Conservation (phyloP, 2,113 vertebrate species). For the Machaerirhynchus nigripectus region DNA sequence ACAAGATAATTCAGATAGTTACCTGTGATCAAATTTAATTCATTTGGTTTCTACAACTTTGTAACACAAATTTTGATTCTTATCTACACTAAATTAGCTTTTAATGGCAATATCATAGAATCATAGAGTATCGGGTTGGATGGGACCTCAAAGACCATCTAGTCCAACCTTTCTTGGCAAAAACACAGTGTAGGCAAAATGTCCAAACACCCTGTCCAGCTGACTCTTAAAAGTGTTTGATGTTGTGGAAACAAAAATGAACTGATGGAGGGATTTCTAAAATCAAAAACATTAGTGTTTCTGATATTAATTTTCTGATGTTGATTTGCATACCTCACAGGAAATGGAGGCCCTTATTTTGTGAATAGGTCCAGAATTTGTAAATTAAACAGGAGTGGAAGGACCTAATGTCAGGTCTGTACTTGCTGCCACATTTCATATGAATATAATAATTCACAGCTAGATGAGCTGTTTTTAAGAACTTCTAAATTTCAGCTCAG, state of each 20-base stretch:
- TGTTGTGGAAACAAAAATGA: not conserved
- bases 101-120: not conserved
- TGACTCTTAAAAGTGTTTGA: not conserved
- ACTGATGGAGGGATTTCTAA: not conserved
- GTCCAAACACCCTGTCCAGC: not conserved
- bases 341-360: not conserved
- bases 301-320: not conserved
- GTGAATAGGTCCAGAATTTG: not conserved
- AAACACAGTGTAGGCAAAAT: not conserved
- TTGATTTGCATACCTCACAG: not conserved
- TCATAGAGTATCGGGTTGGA: not conserved
- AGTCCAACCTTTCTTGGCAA: not conserved
- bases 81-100: not conserved
- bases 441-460: not conserved
- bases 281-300: not conserved
- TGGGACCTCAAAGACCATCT: not conserved
- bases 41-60: not conserved
- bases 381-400: not conserved
- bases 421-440: not conserved
- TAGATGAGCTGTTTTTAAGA: not conserved
- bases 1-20: not conserved
- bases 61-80: not conserved
- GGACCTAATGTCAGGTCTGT: not conserved
- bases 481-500: not conserved
- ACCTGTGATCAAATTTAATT: not conserved